Base-by-base conservation (phyloP, 2,113 vertebrate genomes). In the Furnarius figulus region DNA sequence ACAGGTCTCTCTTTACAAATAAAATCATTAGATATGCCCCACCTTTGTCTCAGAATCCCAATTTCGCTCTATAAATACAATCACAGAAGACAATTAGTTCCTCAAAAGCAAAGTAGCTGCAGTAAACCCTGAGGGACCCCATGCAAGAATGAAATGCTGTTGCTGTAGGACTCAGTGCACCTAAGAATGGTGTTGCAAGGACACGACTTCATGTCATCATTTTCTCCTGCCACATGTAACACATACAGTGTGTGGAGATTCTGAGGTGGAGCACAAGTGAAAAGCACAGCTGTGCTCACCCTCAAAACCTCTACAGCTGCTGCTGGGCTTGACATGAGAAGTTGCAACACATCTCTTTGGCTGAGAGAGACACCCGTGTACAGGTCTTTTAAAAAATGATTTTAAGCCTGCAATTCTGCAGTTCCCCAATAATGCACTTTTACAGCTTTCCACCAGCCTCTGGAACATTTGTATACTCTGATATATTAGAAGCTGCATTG, bases 401-500 rank as follows among this genome's bases (percentile, higher is more conserved):
- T 95, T 30, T 35, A 70, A 81, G 58, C 71, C 87, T 93, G 82
- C 75, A 86, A n/a, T 52, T 77, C 55, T 79, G 68, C 65, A 93
- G 52, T 52, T 47, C 58, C 62, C 49, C 87, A 89, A 68, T 71
- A 92, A 63, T 4, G 77, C 10, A 33, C 58, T 90, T 92, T 4
- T 28, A 44, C 59, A 30, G 66, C 55, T 90, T 66, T 65, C 74
- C 62, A 79, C 40, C 89, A 96, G 74, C 17, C 67, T 83, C 25
- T 94, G 61, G 79, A 91, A 89, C 76, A 63, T 83, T 85, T 90
- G 66, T 56, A 56, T 90, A 55, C 37, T 62, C 50, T 11, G 24
- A 90, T 83, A 85, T 16, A 75, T 65, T 71, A 92, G 94, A 82
- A 96, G 86, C 24, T 53, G 75, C 56, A 53, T n/a, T 66, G 53